Percentiles rank a stretch among this genome's conserved stretches.
Evolutionary conservation across 1,140 invertebrate genomes (phyloP).

Genomic region (Caenorhabditis briggsae): DNA sequence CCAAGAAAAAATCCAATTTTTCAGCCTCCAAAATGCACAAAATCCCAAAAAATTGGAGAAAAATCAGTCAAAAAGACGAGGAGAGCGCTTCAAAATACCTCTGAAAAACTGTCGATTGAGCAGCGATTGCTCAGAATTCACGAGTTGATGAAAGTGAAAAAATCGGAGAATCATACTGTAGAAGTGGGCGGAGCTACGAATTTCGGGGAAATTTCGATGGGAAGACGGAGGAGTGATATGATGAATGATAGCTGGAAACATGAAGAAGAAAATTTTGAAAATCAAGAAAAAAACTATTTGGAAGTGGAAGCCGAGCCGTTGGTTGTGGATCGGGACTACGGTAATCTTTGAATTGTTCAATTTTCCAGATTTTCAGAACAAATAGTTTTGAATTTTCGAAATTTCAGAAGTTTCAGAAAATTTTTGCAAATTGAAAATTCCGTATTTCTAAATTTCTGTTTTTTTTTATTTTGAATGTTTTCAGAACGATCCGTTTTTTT

Average conservation of each 20-base stretch:
- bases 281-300: not conserved
- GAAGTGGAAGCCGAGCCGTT: slow-evolving; percentile 11
- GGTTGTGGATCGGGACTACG: not conserved
- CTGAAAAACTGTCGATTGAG: slow-evolving; percentile 33
- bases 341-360: not conserved
- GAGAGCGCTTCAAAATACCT: not conserved
- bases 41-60: not conserved
- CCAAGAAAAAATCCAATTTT: not conserved
- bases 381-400: too few relatives aligned
- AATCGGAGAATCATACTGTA: not conserved
- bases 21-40: slow-evolving; percentile 58
- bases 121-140: slow-evolving; percentile 55
- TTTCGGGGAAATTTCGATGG: too few relatives aligned
- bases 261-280: not conserved
- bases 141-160: slow-evolving; percentile 42
- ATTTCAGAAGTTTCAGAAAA: too few relatives aligned
- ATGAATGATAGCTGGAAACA: not conserved
- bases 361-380: too few relatives aligned
- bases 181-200: not conserved
- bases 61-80: slow-evolving; percentile 24
- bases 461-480: too few relatives aligned
- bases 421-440: too few relatives aligned
- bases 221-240: not conserved
- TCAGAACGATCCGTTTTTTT: too few relatives aligned
- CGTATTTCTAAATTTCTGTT: too few relatives aligned